Evolutionary conservation across 2,888 invertebrate genomes (phyloP), one percentile per base, ranked within the genome.

Genomic region (Hypena proboscidalis): DNA sequence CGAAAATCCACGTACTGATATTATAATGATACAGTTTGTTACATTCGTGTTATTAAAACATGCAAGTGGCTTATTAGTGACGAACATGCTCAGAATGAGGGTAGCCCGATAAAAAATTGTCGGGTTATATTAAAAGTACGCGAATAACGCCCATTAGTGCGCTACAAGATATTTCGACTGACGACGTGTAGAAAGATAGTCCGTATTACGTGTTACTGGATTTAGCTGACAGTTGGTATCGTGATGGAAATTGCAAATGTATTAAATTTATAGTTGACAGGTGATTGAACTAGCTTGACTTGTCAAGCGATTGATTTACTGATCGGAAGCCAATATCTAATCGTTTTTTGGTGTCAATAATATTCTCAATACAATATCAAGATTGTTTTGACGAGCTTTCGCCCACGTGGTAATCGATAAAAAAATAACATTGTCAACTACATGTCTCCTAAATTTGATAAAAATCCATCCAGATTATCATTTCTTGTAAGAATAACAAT

Each of bases 41-140:
- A 68, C 63, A 64, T 58, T 64, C 52, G 43, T 59, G 51, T 71
- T 68, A 67, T 70, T 67, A 70, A 67, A 67, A 65, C 53, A 52
- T 66, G 85, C 87, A 85, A 87, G 87, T 79, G 74, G 76, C 88
- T 85, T 87, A 83, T 87, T 87, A 87, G 80, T 69, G 69, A 56
- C 59, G 60, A 71, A 83, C 82, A 73, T 73, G 81, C 53, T 42
- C 50, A 44, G 43, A 59, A 58, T 62, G 63, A 50, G 50, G 48
- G 53, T 59, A 61, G 43, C 35, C 49, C 39, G 61, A 67, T 61
- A 51, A 81, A 82, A 79, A 77, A 77, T 76, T 69, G 73, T 60
- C 71, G 75, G 77, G 77, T 79, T 59, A 57, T 60, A 51, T 57
- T 70, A 65, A 67, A 61, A 56, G 65, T 70, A 71, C 67, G 65